Conservation (phyloP, 2,113 vertebrate species). For the Trichechus manatus region DNA sequence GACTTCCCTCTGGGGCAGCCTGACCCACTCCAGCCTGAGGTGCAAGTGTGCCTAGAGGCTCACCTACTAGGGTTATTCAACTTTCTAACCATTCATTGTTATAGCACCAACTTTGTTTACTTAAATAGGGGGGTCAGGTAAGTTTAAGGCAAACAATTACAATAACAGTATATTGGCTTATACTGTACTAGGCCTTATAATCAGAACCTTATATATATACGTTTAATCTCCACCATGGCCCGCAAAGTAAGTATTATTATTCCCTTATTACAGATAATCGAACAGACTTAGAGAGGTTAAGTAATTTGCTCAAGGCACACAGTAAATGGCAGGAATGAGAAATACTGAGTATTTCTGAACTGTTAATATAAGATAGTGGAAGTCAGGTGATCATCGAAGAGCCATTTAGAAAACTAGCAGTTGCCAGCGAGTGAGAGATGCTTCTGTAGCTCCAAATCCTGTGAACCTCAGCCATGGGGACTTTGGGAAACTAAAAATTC, state of each 20-base stretch:
- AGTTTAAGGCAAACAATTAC: neutral
- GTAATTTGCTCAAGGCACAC: neutral
- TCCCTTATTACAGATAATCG: neutral
- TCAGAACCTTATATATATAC: neutral
- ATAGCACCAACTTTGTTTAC: neutral
- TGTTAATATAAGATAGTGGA: neutral
- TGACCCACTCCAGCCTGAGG: neutral
- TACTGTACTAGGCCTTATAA: neutral
- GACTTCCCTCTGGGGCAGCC: neutral
- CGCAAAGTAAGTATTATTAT: neutral
- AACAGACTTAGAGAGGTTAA: neutral
- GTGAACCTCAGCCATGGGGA: neutral
- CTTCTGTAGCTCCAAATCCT: neutral
- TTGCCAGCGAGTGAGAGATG: neutral
- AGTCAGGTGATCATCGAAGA: neutral
- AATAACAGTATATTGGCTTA: neutral
- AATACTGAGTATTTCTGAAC: neutral
- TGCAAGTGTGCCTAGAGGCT: neutral
- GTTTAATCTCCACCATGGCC: neutral
- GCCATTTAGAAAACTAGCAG: neutral
- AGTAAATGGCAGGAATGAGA: conserved; percentile 9
- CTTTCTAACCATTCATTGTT: neutral
- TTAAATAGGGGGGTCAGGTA: neutral
- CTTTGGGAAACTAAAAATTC: neutral
- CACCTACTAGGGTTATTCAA: neutral